A percentile compares a stretch with the other conserved stretches of the same genome.
These are phyloP conservation scores for Caenorhabditis drosophilae DNA, from an alignment of 2,888 invertebrate genomes.

Conservation along the genomic window DNA sequence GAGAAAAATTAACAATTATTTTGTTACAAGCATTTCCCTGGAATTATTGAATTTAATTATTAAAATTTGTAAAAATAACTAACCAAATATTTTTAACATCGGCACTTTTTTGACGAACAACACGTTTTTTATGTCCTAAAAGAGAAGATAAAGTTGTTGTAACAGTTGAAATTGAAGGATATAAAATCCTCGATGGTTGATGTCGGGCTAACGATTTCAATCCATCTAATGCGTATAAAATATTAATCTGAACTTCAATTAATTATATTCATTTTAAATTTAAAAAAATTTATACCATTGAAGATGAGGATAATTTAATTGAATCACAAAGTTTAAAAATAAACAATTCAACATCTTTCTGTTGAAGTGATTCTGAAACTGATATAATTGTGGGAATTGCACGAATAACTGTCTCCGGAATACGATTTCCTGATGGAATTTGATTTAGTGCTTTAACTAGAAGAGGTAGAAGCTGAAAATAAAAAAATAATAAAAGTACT, in stretches of 20 bases:
- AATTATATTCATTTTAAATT: conserved; percentile 7
- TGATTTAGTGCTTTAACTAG: conserved; percentile 2
- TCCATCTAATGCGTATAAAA: conserved; percentile 22
- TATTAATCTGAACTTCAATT: conserved; percentile 15
- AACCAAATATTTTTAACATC: conserved; percentile 30
- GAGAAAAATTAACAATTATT: conserved; percentile 1
- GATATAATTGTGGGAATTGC: conserved; percentile 17
- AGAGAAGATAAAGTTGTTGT: conserved; percentile 9
- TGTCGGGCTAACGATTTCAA: conserved; percentile 10
- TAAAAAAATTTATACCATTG: conserved; percentile 10
- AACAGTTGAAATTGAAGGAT: conserved; percentile 19
- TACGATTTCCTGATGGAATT: not conserved
- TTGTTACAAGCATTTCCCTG: not conserved
- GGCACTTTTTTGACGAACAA: conserved; percentile 18
- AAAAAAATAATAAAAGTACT: too few relatives aligned
- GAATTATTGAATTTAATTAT: not conserved
- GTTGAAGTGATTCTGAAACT: conserved; percentile 8
- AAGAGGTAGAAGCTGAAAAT: conserved; percentile 21
- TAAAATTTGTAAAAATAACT: too few relatives aligned
- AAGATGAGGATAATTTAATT: not conserved
- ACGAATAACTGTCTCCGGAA: conserved; percentile 6
- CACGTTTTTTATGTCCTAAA: conserved; percentile 27
- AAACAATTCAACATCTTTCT: conserved; percentile 6
- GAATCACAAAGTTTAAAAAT: conserved; percentile 5
- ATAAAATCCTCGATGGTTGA: conserved; percentile 10